Conservation (phyloP, 2,888 invertebrate species). For the Hyppa rectilinea region DNA sequence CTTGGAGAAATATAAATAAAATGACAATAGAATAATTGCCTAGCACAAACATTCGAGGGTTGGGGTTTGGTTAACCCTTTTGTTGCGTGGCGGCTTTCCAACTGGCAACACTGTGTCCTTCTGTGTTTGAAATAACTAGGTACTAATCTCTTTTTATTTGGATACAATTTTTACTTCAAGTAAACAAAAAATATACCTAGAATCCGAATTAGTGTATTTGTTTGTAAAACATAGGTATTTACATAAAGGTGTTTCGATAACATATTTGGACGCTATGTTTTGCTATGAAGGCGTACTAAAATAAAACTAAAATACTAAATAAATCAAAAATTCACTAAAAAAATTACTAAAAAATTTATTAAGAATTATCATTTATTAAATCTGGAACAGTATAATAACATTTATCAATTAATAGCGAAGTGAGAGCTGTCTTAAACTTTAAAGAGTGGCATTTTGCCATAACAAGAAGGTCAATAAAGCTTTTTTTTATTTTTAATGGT, state of each 20-base stretch:
- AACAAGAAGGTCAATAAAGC: not conserved
- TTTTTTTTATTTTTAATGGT: not conserved
- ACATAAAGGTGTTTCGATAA: too few species aligned
- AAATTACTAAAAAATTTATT: too few species aligned
- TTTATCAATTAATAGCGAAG: too few species aligned
- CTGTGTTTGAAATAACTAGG: conserved; percentile 9
- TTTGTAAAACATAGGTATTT: too few species aligned
- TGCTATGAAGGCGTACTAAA: too few species aligned
- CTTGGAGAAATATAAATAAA: conserved; percentile 88
- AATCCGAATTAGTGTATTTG: too few species aligned
- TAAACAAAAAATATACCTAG: not conserved
- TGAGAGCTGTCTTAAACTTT: too few species aligned
- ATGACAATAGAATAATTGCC: conserved; percentile 88
- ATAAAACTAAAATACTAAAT: too few species aligned
- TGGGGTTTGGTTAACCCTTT: conserved; percentile 73
- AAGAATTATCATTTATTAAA: too few species aligned
- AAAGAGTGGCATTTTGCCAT: not conserved
- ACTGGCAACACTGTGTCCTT: conserved; percentile 49
- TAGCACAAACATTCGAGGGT: conserved; percentile 76
- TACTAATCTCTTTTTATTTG: not conserved
- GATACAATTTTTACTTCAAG: not conserved
- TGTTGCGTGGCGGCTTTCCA: conserved; percentile 56
- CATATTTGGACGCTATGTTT: too few species aligned
- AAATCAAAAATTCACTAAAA: too few species aligned
- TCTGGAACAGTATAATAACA: too few species aligned